phyloP scores from a whole-genome alignment of 2,888 invertebrate species.

The Caenorhabditis sulstoni region DNA sequence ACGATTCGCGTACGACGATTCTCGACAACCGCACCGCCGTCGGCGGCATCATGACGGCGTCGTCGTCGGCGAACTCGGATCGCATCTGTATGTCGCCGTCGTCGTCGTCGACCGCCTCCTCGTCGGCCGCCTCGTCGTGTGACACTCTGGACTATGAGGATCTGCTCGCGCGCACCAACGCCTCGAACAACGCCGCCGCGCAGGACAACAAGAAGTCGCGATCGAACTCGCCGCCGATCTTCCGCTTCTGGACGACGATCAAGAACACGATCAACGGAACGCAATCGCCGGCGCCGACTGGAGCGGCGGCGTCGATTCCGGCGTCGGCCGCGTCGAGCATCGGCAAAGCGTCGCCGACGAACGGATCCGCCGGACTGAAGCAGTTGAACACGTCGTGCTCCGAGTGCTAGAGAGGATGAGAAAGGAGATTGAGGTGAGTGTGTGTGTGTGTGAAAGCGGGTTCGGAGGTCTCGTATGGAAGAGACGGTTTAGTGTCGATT shows the following conservation, averaged over 20 bases:
- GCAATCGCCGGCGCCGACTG: conserved; percentile 34
- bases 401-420: conserved; percentile 40
- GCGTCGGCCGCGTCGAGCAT: conserved; percentile 50
- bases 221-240: conserved; percentile 62
- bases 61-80: conserved; percentile 42
- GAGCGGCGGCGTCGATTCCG: conserved; percentile 45
- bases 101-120: conserved; percentile 51
- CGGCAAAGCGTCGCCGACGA: conserved; percentile 39
- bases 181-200: background rate
- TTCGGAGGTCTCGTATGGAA: too few relatives aligned
- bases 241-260: conserved; percentile 63
- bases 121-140: conserved; percentile 62
- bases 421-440: background rate
- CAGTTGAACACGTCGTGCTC: conserved; percentile 37
- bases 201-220: conserved; percentile 35
- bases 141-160: conserved; percentile 62
- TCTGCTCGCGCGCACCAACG: conserved; percentile 14
- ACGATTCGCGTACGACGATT: conserved; percentile 70
- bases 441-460: too few relatives aligned
- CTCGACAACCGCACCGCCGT: conserved; percentile 51
- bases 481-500: too few relatives aligned
- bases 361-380: conserved; percentile 24
- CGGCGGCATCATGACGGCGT: conserved; percentile 49
- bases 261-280: conserved; percentile 58
- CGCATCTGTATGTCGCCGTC: conserved; percentile 56